Base-by-base conservation (phyloP, 2,797 vertebrate genomes). In the Clarias pachynema region DNA sequence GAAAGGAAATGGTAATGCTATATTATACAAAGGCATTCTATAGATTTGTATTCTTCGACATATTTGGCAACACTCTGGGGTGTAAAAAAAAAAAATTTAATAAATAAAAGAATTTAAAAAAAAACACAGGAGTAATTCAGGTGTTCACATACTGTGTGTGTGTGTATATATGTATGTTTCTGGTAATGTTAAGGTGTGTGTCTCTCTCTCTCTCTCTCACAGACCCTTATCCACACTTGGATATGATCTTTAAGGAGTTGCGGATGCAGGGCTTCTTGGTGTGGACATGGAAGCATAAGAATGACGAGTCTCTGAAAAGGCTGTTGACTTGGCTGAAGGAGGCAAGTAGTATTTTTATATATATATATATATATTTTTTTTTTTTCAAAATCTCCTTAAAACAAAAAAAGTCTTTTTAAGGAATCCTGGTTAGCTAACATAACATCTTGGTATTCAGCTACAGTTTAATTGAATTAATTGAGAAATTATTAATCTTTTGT, bases 241-340 rank as follows among this genome's bases (percentile, higher is more conserved):
- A 95, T 78, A 86, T 92, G 73, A 80, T 89, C 44, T 63, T 88
- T 60, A 92, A 95, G 22, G 86, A 96, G 26, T 89, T 96, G 79
- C 87, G 0, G 2, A 95, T 96, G 91, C 92, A 96, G 91, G 95
- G 95, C 15, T 96, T 96, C 89, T 0, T 95, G 0, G 85, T 93
- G 9, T 0, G 0, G 4, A 89, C 89, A 60, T 96, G 96, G 96
- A 82, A 26, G 10, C 79, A 92, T 16, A 91, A 86, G 73, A 4
- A 89, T 69, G 87, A 93, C 5, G 95, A 96, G 85, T 95, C 92
- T 65, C 66, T 93, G 86, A 93, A 84, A 5, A 91, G 92, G 10
- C 85, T 96, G 87, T 83, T 96, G 65, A 90, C 92, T n/a, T 96
- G 95, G 95, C 91, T 82, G 49, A 81, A 89, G 72, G 89, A 91